Evolutionary conservation across 2,113 vertebrate genomes (phyloP).

Genomic region (Phyllostomus hastatus): DNA sequence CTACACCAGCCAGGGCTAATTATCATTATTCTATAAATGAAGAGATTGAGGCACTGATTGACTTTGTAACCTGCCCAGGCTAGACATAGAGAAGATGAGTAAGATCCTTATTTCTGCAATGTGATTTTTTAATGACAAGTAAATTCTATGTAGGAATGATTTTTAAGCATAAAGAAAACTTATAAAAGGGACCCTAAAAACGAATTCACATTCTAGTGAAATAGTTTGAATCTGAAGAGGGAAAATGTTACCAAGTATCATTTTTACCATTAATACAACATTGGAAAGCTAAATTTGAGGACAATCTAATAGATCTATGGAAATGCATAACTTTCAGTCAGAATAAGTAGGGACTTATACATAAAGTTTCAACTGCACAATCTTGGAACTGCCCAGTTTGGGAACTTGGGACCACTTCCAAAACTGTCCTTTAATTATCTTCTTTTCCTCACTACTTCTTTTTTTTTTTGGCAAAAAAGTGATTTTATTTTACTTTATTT

Average conservation of each 20-base stretch:
- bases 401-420: not conserved
- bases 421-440: not conserved
- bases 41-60: not conserved
- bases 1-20: not conserved
- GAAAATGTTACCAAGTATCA: not conserved
- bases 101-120: not conserved
- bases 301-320: not conserved
- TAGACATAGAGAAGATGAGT: not conserved
- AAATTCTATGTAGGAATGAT: not conserved
- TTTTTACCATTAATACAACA: not conserved
- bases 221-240: not conserved
- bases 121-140: not conserved
- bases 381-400: not conserved
- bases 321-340: not conserved
- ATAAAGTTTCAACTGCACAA: not conserved
- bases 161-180: not conserved
- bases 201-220: not conserved
- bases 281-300: not conserved
- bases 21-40: not conserved
- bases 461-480: too few species aligned
- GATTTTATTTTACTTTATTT: too few species aligned
- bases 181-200: not conserved
- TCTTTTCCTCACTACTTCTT: not conserved
- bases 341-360: not conserved
- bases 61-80: not conserved